Percentiles rank a stretch among this genome's conserved stretches.
Evolutionary conservation across 2,888 invertebrate genomes (phyloP).

Genomic region (Anthoptus insignis): DNA sequence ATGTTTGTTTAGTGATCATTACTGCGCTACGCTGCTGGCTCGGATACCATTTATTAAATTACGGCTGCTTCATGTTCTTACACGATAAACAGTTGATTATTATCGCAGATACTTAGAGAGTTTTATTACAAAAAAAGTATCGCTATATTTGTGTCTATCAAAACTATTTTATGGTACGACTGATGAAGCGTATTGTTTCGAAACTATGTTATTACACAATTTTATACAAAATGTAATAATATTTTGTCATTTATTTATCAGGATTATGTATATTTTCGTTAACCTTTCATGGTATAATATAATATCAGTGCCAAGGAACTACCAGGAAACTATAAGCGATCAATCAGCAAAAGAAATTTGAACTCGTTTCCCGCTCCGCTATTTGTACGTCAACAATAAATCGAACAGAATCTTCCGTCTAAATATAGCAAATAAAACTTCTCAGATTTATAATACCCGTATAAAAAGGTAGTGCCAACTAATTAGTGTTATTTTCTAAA

Average conservation of each 20-base stretch:
- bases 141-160: background rate
- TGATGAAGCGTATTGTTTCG: background rate
- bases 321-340: conserved; percentile 9
- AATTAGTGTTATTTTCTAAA: conserved; percentile 25
- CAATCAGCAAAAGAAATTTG: conserved; percentile 17
- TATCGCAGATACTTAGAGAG: background rate
- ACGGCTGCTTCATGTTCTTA: background rate
- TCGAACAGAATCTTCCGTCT: background rate
- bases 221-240: too few relatives aligned
- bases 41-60: background rate
- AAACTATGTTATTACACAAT: background rate
- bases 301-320: background rate
- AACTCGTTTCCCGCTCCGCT: conserved; percentile 8
- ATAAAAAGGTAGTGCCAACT: conserved; percentile 5
- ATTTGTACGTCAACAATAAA: conserved; percentile 3
- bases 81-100: background rate
- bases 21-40: background rate
- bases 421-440: background rate
- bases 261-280: background rate
- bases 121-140: background rate
- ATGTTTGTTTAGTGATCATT: conserved; percentile 14
- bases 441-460: background rate
- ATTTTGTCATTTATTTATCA: background rate
- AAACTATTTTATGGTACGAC: background rate
- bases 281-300: conserved; percentile 1